Evolutionary conservation across 1,140 invertebrate genomes (phyloP).

Genomic region (Drosophila nigrodunni): DNA sequence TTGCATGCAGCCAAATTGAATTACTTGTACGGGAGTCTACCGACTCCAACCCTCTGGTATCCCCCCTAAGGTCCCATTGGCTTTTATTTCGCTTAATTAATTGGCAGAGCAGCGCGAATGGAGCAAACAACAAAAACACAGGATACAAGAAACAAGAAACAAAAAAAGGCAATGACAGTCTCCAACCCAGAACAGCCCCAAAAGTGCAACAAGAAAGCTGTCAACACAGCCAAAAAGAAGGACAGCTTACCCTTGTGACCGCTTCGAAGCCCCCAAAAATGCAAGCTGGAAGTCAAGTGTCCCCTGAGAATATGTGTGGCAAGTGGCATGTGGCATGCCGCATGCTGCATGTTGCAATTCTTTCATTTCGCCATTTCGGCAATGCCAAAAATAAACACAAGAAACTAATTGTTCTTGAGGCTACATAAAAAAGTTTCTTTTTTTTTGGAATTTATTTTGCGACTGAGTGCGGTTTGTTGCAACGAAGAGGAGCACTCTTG

Average conservation of each 20-base stretch:
- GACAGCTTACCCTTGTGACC: conserved; percentile 3
- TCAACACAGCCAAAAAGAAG: conserved; percentile 58
- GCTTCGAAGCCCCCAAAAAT: conserved; percentile 41
- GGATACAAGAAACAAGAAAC: neutral
- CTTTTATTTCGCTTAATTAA: conserved; percentile 84
- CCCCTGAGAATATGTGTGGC: conserved; percentile 71
- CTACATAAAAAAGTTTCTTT: conserved; percentile 14
- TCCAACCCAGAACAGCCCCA: neutral
- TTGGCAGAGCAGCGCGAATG: conserved; percentile 59
- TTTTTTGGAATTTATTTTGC: conserved; percentile 34
- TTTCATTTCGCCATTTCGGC: conserved; percentile 74
- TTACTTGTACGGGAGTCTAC: conserved; percentile 47
- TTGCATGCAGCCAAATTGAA: conserved; percentile 73
- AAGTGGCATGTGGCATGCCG: conserved; percentile 35
- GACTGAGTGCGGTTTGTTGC: conserved; percentile 22
- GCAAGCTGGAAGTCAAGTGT: conserved; percentile 76
- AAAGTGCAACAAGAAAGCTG: conserved; percentile 58
- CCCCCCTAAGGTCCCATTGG: conserved; percentile 58
- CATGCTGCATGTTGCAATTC: conserved; percentile 75
- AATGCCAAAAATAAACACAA: conserved; percentile 54
- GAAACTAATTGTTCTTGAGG: conserved; percentile 61
- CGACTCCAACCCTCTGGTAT: neutral
- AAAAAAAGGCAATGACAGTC: conserved; percentile 50
- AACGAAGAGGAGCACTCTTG: conserved; percentile 45
- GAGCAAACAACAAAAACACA: neutral